A percentile compares a stretch with the other conserved stretches of the same genome.
Conservation (phyloP, 1,140 invertebrate genomes). For the Drosophila kepulauana region DNA sequence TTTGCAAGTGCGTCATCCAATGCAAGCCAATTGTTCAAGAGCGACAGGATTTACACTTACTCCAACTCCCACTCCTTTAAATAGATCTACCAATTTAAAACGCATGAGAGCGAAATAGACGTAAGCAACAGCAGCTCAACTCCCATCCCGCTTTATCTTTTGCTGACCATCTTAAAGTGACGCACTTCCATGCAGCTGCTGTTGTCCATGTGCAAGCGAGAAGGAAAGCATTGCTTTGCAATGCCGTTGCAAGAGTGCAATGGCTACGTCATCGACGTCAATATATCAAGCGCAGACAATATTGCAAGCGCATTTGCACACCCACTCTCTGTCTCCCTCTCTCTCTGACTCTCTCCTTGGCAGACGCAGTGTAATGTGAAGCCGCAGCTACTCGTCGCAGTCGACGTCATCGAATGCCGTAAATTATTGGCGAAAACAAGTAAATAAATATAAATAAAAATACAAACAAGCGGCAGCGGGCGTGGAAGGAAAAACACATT, state of each 20-base stretch:
- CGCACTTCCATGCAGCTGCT: slow-evolving; percentile 5
- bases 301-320: slow-evolving; percentile 15
- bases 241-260: slow-evolving; percentile 15
- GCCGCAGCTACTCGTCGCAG: not conserved
- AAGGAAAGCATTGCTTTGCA: slow-evolving; percentile 5
- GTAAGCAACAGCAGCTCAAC: not conserved
- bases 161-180: slow-evolving; percentile 14
- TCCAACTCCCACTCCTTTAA: not conserved
- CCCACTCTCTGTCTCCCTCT: not conserved
- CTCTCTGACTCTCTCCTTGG: not conserved
- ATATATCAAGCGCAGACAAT: slow-evolving; percentile 11
- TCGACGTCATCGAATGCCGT: slow-evolving; percentile 10
- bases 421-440: slow-evolving; percentile 18
- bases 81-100: not conserved
- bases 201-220: too few relatives aligned
- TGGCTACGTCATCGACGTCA: slow-evolving; percentile 12
- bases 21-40: not conserved
- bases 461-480: not conserved
- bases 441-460: slow-evolving; percentile 27
- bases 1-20: not conserved
- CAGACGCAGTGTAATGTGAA: slow-evolving; percentile 4
- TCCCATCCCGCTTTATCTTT: not conserved
- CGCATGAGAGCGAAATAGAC: not conserved
- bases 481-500: slow-evolving; percentile 4
- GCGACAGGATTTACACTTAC: not conserved